Conservation (phyloP, 1,140 invertebrate species). For the Zaprionus vittiger region DNA sequence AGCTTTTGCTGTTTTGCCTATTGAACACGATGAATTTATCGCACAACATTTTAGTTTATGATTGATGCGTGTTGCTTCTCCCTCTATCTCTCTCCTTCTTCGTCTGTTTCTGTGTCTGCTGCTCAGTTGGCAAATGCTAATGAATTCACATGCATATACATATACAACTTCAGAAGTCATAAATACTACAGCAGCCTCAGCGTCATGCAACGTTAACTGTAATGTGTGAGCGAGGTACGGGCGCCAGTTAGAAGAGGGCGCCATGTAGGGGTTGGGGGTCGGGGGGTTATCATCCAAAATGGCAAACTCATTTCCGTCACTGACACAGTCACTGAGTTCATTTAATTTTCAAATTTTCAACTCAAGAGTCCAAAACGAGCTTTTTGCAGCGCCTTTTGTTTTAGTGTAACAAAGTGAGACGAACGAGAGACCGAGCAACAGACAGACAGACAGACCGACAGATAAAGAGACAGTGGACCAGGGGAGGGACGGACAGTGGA, state of each 20-base stretch:
- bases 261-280: not conserved
- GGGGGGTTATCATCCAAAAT: slow-evolving; percentile 41
- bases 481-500: not conserved
- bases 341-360: slow-evolving; percentile 78
- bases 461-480: not conserved
- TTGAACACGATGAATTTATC: slow-evolving; percentile 72
- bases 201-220: slow-evolving; percentile 75
- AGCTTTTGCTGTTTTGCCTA: too few relatives aligned
- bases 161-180: slow-evolving; percentile 74
- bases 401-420: slow-evolving; percentile 72
- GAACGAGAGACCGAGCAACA: slow-evolving; percentile 37
- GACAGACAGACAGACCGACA: slow-evolving; percentile 8
- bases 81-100: slow-evolving; percentile 15
- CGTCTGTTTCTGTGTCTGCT: not conserved
- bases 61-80: slow-evolving; percentile 53
- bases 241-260: not conserved
- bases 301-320: slow-evolving; percentile 77
- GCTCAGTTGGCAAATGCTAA: slow-evolving; percentile 73
- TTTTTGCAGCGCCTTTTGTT: slow-evolving; percentile 61
- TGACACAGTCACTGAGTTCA: slow-evolving; percentile 77
- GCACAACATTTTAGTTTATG: slow-evolving; percentile 69
- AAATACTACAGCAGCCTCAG: slow-evolving; percentile 63
- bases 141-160: slow-evolving; percentile 60
- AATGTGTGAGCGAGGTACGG: slow-evolving; percentile 32
- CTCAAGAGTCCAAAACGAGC: slow-evolving; percentile 76